Evolutionary conservation across 2,888 invertebrate genomes (phyloP), one percentile per base, ranked within the genome.

Genomic region (Netelia fuscicornis): DNA sequence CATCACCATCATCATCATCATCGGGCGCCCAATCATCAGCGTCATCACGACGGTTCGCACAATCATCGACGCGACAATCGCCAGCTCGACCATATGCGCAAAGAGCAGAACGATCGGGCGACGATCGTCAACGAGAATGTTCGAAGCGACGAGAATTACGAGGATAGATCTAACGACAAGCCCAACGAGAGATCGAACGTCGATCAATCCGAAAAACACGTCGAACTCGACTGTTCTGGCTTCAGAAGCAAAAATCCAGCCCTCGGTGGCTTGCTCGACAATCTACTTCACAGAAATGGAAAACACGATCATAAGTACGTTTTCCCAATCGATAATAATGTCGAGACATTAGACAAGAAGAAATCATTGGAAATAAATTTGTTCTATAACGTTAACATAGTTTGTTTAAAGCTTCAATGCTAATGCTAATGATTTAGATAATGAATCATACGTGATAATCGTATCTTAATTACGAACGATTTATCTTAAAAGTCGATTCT

Each of bases 301-400:
- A 93, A 93, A 84, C 92, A 93, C 60, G 93, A 93, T 88, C 92
- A 93, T 58, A 91, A 92, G 93, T 93, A 67, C 91, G 92, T 89
- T 81, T 25, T 78, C 1, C 13, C n/a, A 65, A 56, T 68, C 58
- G 6, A 11, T 60, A 56, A 20, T 20, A 20, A 20, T 20, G 20
- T 20, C 20, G 20, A 20, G 20, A 1, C 20, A 20, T 1, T 20
- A 20, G 20, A 20, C 20, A 20, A 37, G 37, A 37, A 37, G 37
- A 5, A 37, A 6, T 6, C 6, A 5, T 3, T 37, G 2, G 6
- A 37, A 37, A 37, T 37, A 0, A 37, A 20, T 37, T 37, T 37
- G 5, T 37, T 6, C 6, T 37, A 6, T 37, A 37, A 37, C 37
- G 20, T 20, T 20, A 20, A 20, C 20, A 20, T 20, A 20, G 20